Percentiles rank a stretch among this genome's conserved stretches.
Evolutionary conservation across 2,888 invertebrate genomes (phyloP).

Genomic region (Cataglyphis altisquamis): DNA sequence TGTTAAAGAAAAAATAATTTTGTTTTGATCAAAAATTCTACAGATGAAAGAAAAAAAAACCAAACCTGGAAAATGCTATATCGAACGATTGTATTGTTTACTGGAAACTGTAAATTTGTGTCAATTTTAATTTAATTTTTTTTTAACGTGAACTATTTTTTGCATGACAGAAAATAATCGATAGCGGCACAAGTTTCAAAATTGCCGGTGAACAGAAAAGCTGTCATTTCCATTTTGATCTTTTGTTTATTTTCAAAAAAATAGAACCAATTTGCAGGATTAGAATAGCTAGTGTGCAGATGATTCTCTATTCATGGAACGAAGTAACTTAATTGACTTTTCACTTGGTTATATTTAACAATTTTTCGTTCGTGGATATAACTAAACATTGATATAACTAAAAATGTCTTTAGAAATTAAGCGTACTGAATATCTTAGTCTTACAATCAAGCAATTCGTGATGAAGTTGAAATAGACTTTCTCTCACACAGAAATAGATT

Average conservation of each 20-base stretch:
- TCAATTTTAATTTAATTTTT: slow-evolving; percentile 49
- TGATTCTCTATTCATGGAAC: slow-evolving; percentile 49
- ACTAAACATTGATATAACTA: background rate
- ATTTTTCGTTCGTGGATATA: slow-evolving; percentile 7
- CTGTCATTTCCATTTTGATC: slow-evolving; percentile 19
- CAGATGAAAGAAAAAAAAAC: background rate
- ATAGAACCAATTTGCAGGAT: slow-evolving; percentile 39
- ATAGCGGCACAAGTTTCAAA: slow-evolving; percentile 50
- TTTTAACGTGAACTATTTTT: slow-evolving; percentile 30
- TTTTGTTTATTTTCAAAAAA: slow-evolving; percentile 33
- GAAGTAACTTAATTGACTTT: slow-evolving; percentile 71
- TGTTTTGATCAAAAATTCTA: slow-evolving; percentile 11
- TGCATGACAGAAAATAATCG: slow-evolving; percentile 38
- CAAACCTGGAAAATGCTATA: background rate
- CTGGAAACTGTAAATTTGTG: slow-evolving; percentile 26
- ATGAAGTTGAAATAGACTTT: background rate
- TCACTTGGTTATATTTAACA: slow-evolving; percentile 64
- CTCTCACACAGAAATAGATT: background rate
- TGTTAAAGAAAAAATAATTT: background rate
- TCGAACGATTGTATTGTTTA: slow-evolving; percentile 16
- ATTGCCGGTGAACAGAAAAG: slow-evolving; percentile 4
- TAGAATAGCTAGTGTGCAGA: slow-evolving; percentile 11
- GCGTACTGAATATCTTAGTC: background rate
- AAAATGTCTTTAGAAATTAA: slow-evolving; percentile 2
- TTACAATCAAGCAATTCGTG: background rate